Evolutionary conservation across 2,888 invertebrate species (phyloP), one percentile per base, ranked within the genome.

Genomic region (Lathronympha strigana): DNA sequence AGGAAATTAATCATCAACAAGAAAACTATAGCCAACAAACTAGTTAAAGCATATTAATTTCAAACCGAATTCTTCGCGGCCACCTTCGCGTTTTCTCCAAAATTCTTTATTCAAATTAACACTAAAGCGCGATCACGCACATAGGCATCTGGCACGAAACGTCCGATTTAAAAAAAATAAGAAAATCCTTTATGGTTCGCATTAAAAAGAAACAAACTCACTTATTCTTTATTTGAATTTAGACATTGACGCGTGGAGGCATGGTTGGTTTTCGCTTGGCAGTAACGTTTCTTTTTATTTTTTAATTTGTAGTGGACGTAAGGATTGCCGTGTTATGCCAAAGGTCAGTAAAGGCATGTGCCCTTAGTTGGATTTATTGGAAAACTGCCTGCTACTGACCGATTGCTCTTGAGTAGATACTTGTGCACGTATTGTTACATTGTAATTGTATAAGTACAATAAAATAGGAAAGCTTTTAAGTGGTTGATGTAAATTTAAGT

Each of bases 291-390:
- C 43, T 47, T 64, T 73, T 71, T 74, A 68, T 76, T 79, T 83
- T 81, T 83, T 79, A 71, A 72, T 77, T 73, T 68, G 71, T 68
- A 70, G 66, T 64, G 68, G 25, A 67, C 66, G 72, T 72, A 71
- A 74, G 75, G 70, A 60, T 43, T 81, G 71, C 78, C 87, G 87
- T 87, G 87, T 82, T 75, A 86, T 81, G 86, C 77, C 86, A 86
- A 83, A 86, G 87, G 86, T 87, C 83, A 77, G 69, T 72, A 71
- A 72, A 68, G 75, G 71, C 74, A 69, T 76, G 77, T 72, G 73
- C 74, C 71, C 72, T 74, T 74, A 76, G 70, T 69, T 64, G 50
- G 63, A 58, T 53, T 67, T 69, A 68, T 60, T 58, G 58, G 64
- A 60, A 60, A 64, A 64, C 45, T 60, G 58, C 63, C 57, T 63